Base-by-base conservation (phyloP, 2,113 vertebrate genomes). In the Calyptommatus sinebrachiatus region DNA sequence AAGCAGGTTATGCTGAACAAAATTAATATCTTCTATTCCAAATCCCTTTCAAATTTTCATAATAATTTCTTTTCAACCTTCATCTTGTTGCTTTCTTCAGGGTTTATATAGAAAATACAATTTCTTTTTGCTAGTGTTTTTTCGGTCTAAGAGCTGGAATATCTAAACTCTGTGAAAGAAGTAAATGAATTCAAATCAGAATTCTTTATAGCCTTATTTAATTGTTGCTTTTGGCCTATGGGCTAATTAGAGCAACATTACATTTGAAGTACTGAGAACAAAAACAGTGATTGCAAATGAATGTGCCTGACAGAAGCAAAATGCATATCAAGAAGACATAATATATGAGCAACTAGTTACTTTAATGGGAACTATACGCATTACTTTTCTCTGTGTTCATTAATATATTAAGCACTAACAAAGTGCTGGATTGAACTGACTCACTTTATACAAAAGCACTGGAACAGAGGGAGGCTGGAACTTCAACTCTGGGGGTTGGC, bases 211-310 rank as follows among this genome's bases (percentile, higher is more conserved):
- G n/a, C 31, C 35, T 18, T 76, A 21, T 21, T 66, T 20, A 20
- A 46, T 67, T 48, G 41, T 50, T 46, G 4, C 73, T 75, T 62
- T 57, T 62, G 48, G 28, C 57, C 31, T 11, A 3, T 5, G 31
- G 11, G 48, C 18, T 67, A 31, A 67, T 29, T 67, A 77, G 50
- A 67, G 14, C 29, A 14, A n/a, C 26, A 18, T 72, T 50, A 50
- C 45, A 50, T 14, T 11, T 48, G 18, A 67, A 21, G 45, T 10
- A 48, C 63, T 29, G 31, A 41, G 35, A 67, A 77, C 62, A 29
- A 50, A 77, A 77, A 77, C 63, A 76, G 46, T 22, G 75, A 48
- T 48, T 45, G 50, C 53, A 50, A 77, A 77, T 50, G 53, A 67
- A 67, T 16, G 10, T 63, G 35, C 53, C 46, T 77, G 75, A 50